These are phyloP conservation scores for Lasius fuliginosus DNA, from an alignment of 2,888 invertebrate genomes.

Conservation along the genomic window DNA sequence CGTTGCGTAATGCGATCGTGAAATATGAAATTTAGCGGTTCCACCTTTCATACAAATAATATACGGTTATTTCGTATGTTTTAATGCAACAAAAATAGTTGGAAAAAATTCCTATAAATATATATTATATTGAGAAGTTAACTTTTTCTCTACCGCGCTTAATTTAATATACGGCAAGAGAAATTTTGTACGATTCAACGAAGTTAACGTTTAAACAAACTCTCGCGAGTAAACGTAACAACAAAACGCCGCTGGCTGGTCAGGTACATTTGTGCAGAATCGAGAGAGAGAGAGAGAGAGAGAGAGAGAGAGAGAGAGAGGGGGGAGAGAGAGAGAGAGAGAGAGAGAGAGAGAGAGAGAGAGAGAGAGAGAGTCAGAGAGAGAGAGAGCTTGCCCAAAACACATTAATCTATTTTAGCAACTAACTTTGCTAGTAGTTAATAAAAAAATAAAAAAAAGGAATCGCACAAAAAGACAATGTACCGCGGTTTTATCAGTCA, in stretches of 20 bases:
- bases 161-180: background rate
- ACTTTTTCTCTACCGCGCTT: background rate
- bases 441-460: background rate
- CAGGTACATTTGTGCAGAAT: constrained; percentile 22
- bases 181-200: constrained; percentile 17
- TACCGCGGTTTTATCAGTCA: background rate
- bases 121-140: background rate
- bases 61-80: background rate
- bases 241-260: constrained; percentile 7
- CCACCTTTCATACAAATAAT: background rate
- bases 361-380: too few species aligned
- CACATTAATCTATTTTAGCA: constrained; percentile 47
- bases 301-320: too few species aligned
- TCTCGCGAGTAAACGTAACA: constrained; percentile 22
- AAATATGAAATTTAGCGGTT: background rate
- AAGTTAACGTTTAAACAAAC: constrained; percentile 22
- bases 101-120: background rate
- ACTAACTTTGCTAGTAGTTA: constrained; percentile 30
- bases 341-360: too few species aligned
- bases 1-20: background rate
- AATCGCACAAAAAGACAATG: constrained; percentile 7
- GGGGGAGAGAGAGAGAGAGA: too few species aligned
- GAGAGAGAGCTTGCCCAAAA: background rate
- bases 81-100: background rate
- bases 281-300: constrained; percentile 9